A percentile compares a stretch with the other conserved stretches of the same genome.
phyloP scores from a whole-genome alignment of 2,113 vertebrate species.

The Onychorhynchus coronatus region DNA sequence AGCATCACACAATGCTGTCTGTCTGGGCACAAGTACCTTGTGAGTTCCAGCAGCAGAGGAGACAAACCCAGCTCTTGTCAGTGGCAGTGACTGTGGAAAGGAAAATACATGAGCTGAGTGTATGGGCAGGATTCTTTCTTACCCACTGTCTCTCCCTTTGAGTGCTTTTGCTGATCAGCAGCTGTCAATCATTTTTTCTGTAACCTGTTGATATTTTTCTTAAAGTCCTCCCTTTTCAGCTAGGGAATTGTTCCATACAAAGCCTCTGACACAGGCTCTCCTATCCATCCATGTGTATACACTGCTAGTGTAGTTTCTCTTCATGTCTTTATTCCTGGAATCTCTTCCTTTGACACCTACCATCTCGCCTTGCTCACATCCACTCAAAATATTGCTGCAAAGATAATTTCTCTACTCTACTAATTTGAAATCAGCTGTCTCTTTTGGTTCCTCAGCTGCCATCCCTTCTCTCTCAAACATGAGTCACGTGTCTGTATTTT shows the following conservation, averaged over 20 bases:
- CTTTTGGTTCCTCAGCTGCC: not conserved
- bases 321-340: not conserved
- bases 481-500: not conserved
- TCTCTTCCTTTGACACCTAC: not conserved
- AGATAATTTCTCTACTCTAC: not conserved
- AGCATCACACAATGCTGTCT: fast-evolving
- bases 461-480: not conserved
- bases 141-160: not conserved
- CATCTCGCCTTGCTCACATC: not conserved
- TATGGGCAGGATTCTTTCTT: not conserved
- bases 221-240: not conserved
- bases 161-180: not conserved
- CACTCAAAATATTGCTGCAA: not conserved
- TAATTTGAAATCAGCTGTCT: not conserved
- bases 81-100: not conserved
- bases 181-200: not conserved
- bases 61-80: not conserved
- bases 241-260: not conserved
- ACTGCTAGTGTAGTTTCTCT: not conserved
- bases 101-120: not conserved
- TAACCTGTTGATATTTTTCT: not conserved
- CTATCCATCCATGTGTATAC: not conserved
- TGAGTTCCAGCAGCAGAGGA: not conserved
- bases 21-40: not conserved
- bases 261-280: not conserved